These are phyloP conservation scores for Xylophagus ater DNA, from an alignment of 2,888 invertebrate genomes.

Conservation along the genomic window DNA sequence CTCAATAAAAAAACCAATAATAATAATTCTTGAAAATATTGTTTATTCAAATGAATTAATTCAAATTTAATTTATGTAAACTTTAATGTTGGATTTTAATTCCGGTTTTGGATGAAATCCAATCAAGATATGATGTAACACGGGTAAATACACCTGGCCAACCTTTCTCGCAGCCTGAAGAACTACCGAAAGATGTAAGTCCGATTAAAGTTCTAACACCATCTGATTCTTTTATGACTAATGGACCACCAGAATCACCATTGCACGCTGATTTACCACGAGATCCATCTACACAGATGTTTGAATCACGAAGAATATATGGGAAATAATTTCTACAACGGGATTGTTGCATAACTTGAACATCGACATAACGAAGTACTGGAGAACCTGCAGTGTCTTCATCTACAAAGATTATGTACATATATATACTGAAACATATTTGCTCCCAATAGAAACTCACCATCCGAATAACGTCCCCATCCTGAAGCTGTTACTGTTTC, in stretches of 20 bases:
- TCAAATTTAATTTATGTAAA: too few species aligned
- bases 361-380: conserved; percentile 35
- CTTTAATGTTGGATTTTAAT: too few species aligned
- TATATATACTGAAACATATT: background rate
- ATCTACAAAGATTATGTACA: conserved; percentile 6
- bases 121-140: too few species aligned
- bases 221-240: too few species aligned
- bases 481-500: conserved; percentile 38
- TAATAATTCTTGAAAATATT: too few species aligned
- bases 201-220: too few species aligned
- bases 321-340: conserved; percentile 38
- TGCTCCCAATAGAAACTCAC: conserved; percentile 11
- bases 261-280: conserved; percentile 38
- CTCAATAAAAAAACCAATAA: too few species aligned
- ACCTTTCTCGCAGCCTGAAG: too few species aligned
- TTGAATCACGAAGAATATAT: conserved; percentile 32
- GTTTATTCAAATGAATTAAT: too few species aligned
- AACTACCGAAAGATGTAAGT: too few species aligned
- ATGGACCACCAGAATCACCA: conserved; percentile 39
- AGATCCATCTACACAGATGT: conserved; percentile 39
- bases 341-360: conserved; percentile 34
- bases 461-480: conserved; percentile 39
- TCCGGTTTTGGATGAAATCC: too few species aligned
- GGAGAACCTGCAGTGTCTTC: conserved; percentile 24
- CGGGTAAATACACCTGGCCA: too few species aligned